A percentile compares a stretch with the other conserved stretches of the same genome.
These are phyloP conservation scores for Knipowitschia caucasica DNA, from an alignment of 2,797 vertebrate genomes.

Conservation along the genomic window DNA sequence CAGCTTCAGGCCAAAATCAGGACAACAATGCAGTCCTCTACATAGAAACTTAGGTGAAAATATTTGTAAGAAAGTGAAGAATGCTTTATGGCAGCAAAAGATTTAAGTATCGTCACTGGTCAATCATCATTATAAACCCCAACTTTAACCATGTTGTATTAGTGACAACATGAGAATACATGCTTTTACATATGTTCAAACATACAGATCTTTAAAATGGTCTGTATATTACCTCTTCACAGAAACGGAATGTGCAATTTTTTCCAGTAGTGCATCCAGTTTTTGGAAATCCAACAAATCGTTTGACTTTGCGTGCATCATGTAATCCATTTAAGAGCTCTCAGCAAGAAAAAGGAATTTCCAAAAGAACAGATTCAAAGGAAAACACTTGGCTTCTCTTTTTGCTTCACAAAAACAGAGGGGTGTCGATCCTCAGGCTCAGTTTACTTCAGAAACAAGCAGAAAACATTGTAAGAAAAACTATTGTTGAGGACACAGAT, in stretches of 20 bases:
- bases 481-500: conserved; percentile 51
- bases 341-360: conserved; percentile 51
- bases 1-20: conserved; percentile 59
- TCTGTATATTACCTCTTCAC: conserved; percentile 76
- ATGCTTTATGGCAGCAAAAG: conserved; percentile 16
- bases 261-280: conserved; percentile 82
- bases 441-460: conserved; percentile 62
- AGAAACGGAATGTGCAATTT: conserved; percentile 80
- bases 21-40: conserved; percentile 57
- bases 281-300: conserved; percentile 84
- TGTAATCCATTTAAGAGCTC: conserved; percentile 78
- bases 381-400: conserved; percentile 41
- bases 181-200: neutral
- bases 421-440: conserved; percentile 53
- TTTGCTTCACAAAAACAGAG: conserved; percentile 50
- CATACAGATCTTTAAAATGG: neutral
- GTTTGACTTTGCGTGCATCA: conserved; percentile 82
- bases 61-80: neutral
- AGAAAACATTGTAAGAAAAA: conserved; percentile 60
- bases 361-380: conserved; percentile 24
- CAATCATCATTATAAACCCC: conserved; percentile 3
- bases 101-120: conserved; percentile 22
- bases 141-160: neutral
- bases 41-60: conserved; percentile 29
- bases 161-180: neutral